A percentile compares a stretch with the other conserved stretches of the same genome.
These are phyloP conservation scores for Mesochorus sp. DNA, from an alignment of 2,888 invertebrate genomes.

Conservation along the genomic window DNA sequence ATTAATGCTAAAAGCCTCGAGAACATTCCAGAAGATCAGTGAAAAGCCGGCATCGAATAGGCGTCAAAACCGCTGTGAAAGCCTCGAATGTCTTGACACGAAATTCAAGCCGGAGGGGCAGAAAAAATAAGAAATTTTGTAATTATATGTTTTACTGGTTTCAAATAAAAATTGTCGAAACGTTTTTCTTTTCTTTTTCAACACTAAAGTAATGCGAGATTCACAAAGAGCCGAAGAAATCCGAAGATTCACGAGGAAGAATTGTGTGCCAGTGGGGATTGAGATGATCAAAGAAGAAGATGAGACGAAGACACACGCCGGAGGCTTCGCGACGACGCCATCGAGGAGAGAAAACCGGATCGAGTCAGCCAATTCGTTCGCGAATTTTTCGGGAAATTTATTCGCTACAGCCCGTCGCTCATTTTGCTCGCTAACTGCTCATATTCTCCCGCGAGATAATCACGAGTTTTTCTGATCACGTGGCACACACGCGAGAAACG, in stretches of 20 bases:
- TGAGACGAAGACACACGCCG: conserved; percentile 53
- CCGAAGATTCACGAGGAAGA: conserved; percentile 52
- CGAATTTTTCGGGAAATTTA: neutral
- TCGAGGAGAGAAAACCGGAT: conserved; percentile 63
- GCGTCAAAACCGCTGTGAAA: too few relatives aligned
- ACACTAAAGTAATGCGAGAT: conserved; percentile 58
- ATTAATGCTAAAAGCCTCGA: too few relatives aligned
- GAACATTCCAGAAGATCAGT: too few relatives aligned
- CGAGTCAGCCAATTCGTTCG: conserved; percentile 12
- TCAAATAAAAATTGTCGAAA: too few relatives aligned
- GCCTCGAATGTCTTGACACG: too few relatives aligned
- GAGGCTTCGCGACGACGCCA: conserved; percentile 64
- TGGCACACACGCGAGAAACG: conserved; percentile 34
- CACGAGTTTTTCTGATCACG: conserved; percentile 47
- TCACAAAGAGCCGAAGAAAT: conserved; percentile 42
- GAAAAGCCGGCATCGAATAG: too few relatives aligned
- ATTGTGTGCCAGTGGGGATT: neutral
- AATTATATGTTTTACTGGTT: too few relatives aligned
- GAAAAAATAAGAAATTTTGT: too few relatives aligned
- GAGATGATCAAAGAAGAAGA: conserved; percentile 26
- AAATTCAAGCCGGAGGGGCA: too few relatives aligned
- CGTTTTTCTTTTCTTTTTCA: conserved; percentile 25
- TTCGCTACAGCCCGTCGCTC: too few relatives aligned
- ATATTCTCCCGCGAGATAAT: conserved; percentile 12
- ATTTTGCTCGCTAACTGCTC: conserved; percentile 2